These are phyloP conservation scores for Conger conger DNA, from an alignment of 2,113 vertebrate genomes.

Conservation along the genomic window DNA sequence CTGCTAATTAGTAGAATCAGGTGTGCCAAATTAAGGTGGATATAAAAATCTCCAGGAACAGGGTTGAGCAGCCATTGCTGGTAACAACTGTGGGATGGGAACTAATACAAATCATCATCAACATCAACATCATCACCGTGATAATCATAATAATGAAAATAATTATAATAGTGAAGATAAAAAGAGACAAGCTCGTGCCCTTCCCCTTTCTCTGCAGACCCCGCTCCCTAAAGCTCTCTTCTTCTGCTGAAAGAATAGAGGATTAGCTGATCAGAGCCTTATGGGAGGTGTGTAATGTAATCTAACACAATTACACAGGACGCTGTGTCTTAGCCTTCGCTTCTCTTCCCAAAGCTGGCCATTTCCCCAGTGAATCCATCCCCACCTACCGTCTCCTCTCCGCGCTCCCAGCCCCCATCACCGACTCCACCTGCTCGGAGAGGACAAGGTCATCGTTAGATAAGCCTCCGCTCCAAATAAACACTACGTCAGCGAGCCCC, in stretches of 20 bases:
- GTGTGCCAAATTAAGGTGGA: no score
- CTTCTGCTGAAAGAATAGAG: neutral
- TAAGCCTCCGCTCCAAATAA: conserved; percentile 70
- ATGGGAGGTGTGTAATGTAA: conserved; percentile 19
- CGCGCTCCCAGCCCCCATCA: neutral
- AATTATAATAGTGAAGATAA: neutral
- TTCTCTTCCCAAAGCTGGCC: conserved; percentile 8
- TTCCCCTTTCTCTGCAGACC: neutral
- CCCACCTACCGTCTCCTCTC: neutral
- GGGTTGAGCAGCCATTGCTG: no score
- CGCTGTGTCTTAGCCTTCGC: neutral
- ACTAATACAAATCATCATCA: neutral
- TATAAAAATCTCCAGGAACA: no score
- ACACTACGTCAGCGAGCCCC: conserved; percentile 44
- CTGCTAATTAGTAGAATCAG: no score
- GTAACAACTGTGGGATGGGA: no score
- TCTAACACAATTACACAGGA: neutral
- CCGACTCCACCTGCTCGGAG: conserved; percentile 42
- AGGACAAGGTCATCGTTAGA: conserved; percentile 63
- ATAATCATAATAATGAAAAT: neutral
- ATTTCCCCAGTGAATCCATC: conserved; percentile 6
- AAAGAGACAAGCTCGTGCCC: neutral
- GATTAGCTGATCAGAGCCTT: conserved; percentile 3
- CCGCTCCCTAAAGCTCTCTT: neutral
- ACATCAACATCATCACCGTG: neutral